Conservation (phyloP, 23 tunicate species). For the Halocynthia roretzi region DNA sequence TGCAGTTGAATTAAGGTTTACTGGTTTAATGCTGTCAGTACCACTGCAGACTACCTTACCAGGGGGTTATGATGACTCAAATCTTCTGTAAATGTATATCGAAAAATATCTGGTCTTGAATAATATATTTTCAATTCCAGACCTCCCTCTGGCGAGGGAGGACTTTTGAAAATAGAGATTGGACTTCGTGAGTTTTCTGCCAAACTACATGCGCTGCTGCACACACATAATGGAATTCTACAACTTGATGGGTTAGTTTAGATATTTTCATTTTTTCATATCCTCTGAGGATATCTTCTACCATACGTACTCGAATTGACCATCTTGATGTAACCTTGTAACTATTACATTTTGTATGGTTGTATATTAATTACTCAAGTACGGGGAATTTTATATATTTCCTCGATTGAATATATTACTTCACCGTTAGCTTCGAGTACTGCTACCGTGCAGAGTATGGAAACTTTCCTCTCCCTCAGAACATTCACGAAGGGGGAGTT, state of each 20-base stretch:
- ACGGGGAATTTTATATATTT: neutral
- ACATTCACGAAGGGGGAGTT: conserved; percentile 49
- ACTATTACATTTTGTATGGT: neutral
- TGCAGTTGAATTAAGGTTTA: too few species aligned
- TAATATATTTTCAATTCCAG: neutral
- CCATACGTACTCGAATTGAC: neutral
- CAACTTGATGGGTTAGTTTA: conserved; percentile 48
- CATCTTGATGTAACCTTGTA: neutral
- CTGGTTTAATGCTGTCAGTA: too few species aligned
- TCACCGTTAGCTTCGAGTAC: conserved; percentile 29
- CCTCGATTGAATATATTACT: neutral
- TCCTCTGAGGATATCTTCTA: neutral
- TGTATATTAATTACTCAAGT: neutral
- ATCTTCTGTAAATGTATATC: too few species aligned
- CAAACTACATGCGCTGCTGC: conserved; percentile 70
- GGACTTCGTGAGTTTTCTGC: conserved; percentile 80
- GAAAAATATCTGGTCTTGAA: too few species aligned
- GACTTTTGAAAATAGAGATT: conserved; percentile 41
- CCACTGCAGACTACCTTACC: too few species aligned
- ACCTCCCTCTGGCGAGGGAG: conserved; percentile 17
- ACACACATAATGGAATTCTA: conserved; percentile 50
- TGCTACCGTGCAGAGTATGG: conserved; percentile 74
- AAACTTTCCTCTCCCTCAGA: conserved; percentile 42
- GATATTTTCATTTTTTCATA: neutral
- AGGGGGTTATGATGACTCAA: too few species aligned